Percentiles rank a stretch among this genome's conserved stretches.
Conservation (phyloP, 2,888 invertebrate genomes). For the Gryllus longicercus region DNA sequence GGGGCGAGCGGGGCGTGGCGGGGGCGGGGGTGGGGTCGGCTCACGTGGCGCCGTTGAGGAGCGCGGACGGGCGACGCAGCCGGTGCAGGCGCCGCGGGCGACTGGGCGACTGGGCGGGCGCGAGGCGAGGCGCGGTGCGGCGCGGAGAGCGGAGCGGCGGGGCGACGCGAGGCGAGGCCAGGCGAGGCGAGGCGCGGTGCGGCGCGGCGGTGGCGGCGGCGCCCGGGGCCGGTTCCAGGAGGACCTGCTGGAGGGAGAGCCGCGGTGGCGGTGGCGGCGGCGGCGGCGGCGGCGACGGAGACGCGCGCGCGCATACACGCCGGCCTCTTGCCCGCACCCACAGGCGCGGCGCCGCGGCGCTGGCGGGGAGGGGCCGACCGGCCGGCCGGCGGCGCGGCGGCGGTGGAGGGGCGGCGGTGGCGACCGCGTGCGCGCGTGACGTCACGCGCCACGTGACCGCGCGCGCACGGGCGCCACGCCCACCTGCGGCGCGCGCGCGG, state of each 20-base stretch:
- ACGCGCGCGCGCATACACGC: slow-evolving; percentile 17
- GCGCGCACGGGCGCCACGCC: slow-evolving; percentile 19
- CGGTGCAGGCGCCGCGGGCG: slow-evolving; percentile 24
- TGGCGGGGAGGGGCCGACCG: slow-evolving; percentile 42
- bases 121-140: slow-evolving; percentile 2
- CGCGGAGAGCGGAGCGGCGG: too few species aligned
- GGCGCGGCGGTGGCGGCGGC: slow-evolving; percentile 36
- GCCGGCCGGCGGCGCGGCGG: slow-evolving; percentile 36
- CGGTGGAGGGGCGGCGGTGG: background rate
- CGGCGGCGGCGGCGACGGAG: background rate
- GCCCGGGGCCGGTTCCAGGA: background rate
- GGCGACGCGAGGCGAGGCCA: too few species aligned
- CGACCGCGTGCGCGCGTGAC: slow-evolving; percentile 19
- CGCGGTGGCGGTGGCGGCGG: background rate
- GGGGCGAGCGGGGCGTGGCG: too few species aligned
- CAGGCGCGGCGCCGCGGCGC: background rate
- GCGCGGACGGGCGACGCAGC: slow-evolving; percentile 24
- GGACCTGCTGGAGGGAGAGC: background rate
- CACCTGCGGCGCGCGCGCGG: slow-evolving; percentile 10
- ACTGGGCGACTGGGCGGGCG: slow-evolving; percentile 33
- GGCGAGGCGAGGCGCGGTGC: too few species aligned
- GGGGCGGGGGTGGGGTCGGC: background rate
- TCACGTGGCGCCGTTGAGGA: background rate
- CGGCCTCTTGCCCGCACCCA: background rate
- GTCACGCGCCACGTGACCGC: slow-evolving; percentile 23